phyloP scores from a whole-genome alignment of 2,797 vertebrate species.

The Mustela erminea region DNA sequence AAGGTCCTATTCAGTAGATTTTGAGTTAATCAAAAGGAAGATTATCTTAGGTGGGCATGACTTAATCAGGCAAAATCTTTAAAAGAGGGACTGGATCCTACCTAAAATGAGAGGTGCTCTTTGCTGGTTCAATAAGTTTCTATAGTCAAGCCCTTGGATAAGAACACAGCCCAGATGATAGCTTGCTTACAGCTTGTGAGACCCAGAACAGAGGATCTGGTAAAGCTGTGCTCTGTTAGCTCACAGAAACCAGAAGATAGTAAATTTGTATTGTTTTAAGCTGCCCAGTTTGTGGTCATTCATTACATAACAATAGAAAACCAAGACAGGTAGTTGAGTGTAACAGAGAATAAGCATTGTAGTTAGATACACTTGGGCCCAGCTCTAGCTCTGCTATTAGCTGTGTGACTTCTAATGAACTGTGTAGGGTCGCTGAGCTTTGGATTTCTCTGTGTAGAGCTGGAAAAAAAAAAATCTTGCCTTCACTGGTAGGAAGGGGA shows the following conservation, averaged over 20 bases:
- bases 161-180: neutral
- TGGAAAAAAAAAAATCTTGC: neutral
- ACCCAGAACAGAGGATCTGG: neutral
- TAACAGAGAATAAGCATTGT: neutral
- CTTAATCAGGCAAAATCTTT: neutral
- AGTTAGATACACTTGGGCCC: neutral
- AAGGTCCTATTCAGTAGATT: neutral
- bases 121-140: neutral
- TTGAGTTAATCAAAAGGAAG: constrained; percentile 12
- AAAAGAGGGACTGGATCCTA: neutral
- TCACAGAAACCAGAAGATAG: neutral
- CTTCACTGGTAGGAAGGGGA: neutral
- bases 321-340: neutral
- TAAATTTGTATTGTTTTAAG: neutral
- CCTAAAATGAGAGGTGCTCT: neutral
- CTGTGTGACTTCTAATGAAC: neutral
- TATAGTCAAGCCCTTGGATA: neutral
- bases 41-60: neutral
- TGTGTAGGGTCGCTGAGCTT: neutral
- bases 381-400: neutral
- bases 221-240: neutral
- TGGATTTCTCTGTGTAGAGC: neutral
- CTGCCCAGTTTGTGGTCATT: neutral
- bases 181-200: neutral
- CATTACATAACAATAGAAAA: neutral